Percentiles rank a stretch among this genome's conserved stretches.
phyloP scores from a whole-genome alignment of 2,888 invertebrate genomes.

The Plemyria rubiginata region DNA sequence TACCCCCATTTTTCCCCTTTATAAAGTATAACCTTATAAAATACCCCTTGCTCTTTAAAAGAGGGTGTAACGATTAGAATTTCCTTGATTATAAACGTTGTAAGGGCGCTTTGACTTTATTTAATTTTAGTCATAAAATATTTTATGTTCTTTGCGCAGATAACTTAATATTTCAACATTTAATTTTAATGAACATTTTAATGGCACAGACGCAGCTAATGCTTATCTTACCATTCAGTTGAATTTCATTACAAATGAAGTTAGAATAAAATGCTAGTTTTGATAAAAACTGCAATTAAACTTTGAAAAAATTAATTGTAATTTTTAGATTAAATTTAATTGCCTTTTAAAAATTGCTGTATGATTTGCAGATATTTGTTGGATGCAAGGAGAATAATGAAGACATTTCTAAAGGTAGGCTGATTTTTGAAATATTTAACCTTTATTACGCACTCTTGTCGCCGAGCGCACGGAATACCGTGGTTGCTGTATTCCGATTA shows the following conservation, averaged over 20 bases:
- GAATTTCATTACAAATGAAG: background rate
- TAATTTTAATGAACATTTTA: conserved; percentile 20
- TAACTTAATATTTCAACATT: conserved; percentile 15
- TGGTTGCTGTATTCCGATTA: no score
- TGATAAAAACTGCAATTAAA: no score
- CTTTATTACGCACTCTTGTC: no score
- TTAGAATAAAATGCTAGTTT: no score
- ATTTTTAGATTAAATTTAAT: no score
- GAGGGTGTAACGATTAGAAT: conserved; percentile 20
- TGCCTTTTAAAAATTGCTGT: no score
- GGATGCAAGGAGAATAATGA: no score
- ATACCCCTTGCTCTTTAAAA: conserved; percentile 7
- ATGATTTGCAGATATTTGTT: no score
- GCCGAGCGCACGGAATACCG: no score
- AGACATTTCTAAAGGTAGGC: no score
- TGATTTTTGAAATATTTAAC: no score
- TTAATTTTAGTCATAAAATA: conserved; percentile 28
- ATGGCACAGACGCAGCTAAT: background rate
- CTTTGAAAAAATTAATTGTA: no score
- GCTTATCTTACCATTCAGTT: background rate
- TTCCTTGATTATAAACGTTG: conserved; percentile 25
- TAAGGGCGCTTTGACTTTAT: conserved; percentile 21
- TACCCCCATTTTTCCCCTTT: background rate
- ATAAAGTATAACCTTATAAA: conserved; percentile 3
- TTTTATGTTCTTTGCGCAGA: conserved; percentile 24